Evolutionary conservation across 2,113 vertebrate genomes (phyloP), one percentile per base, ranked within the genome.

Genomic region (Balaeniceps rex): DNA sequence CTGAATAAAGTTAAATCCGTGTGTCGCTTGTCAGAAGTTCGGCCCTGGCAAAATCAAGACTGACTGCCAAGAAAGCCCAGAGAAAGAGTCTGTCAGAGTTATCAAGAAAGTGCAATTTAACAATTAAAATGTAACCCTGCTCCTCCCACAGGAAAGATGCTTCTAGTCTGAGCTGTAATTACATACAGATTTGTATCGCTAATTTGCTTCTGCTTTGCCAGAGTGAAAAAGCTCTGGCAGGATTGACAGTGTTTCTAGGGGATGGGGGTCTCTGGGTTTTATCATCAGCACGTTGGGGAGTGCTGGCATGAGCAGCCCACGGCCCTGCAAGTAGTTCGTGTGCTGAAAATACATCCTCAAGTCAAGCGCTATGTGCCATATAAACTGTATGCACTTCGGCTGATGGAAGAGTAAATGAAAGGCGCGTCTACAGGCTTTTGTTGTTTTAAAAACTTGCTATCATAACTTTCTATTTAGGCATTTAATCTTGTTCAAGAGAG

Each of bases 91-190:
- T 93, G 83, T 82, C 88, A 93, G 74, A 89, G 88, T 70, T 74
- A 91, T 82, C 70, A 61, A 85, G 89, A 46, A 85, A 77, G 66
- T 47, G 81, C 78, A 65, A 58, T 89, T 91, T 87, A 80, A 87
- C 36, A 72, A 72, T 96, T 89, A 63, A 94, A 87, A 91, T 89
- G 74, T 94, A 89, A 70, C 91, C 58, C 78, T 54, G 70, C 70
- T 95, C 66, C 81, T 96, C 89, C 84, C 89, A 83, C 66, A 76
- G 87, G 87, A 80, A 65, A 89, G 81, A 68, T 74, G 87, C 83
- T 92, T 81, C 88, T 42, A 65, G 66, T 76, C 75, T 63, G 75
- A 89, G 89, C 89, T 97, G 68, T 87, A 93, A 95, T 94, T 93
- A 61, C 51, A 38, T 36, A 52, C 38, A 83, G 87, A 18, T 81